phyloP scores from a whole-genome alignment of 2,888 invertebrate species.

The Cantharis rustica region DNA sequence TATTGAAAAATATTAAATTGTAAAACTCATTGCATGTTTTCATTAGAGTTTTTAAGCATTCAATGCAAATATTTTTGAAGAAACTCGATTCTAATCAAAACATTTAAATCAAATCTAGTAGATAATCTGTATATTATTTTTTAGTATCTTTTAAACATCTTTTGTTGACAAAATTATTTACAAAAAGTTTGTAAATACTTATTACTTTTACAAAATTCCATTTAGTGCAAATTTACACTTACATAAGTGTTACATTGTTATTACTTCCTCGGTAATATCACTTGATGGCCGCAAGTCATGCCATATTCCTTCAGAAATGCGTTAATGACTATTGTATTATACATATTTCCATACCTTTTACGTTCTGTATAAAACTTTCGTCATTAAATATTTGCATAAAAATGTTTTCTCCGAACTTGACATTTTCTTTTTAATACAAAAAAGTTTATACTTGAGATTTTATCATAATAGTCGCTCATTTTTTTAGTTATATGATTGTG shows the following conservation, averaged over 20 bases:
- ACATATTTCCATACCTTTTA: background rate
- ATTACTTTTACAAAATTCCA: background rate
- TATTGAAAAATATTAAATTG: too few species aligned
- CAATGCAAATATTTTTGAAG: too few species aligned
- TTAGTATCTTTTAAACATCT: background rate
- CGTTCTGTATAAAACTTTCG: background rate
- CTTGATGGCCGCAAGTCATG: background rate
- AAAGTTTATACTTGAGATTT: too few species aligned
- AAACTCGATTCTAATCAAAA: background rate
- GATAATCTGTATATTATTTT: background rate
- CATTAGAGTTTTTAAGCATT: too few species aligned
- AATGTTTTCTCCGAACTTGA: background rate
- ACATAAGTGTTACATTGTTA: background rate
- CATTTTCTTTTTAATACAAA: background rate
- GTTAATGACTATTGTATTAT: background rate
- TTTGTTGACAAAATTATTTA: too few species aligned
- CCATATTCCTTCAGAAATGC: background rate
- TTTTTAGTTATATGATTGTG: too few species aligned
- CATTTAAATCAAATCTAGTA: background rate
- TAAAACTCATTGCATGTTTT: too few species aligned
- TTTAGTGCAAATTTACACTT: background rate
- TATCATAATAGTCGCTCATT: background rate
- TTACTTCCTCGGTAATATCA: background rate
- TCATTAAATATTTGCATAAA: background rate
- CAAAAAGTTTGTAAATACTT: too few species aligned